Base-by-base conservation (phyloP, 2,888 invertebrate genomes). In the Mythimna vitellina region DNA sequence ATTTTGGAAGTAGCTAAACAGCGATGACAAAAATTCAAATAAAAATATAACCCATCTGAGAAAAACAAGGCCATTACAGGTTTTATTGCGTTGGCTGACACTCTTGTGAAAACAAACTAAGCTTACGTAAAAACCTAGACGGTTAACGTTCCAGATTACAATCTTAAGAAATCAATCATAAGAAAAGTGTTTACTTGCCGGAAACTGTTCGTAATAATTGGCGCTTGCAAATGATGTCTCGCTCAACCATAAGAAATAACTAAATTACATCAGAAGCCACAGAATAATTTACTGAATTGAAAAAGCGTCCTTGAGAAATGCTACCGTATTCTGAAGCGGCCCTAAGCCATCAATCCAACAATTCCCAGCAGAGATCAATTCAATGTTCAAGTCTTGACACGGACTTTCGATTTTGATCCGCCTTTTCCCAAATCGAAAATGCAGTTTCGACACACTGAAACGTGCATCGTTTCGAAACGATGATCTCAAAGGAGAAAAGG, bases 401-500 rank as follows among this genome's bases (percentile, higher is more conserved):
- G 7, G n/a, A 56, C 65, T 64, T 76, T 77, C 77, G 56, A 76
- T 81, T 76, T 86, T 56, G 62, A 79, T 86, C 78, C 76, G 78
- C 74, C 72, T 83, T 81, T 78, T 81, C 62, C 60, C 58, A 65
- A 70, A 65, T 85, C 61, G 66, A 68, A 75, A 66, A 80, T 78
- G 75, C 85, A 76, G 42, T 75, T 64, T 73, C 35, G 69, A 68
- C 51, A 70, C 71, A 76, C 20, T 61, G 49, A 57, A 58, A 82
- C 80, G 82, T 75, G 79, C 70, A 68, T n/a, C 65, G 83, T 87
- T 87, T 86, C 82, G 76, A 81, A 81, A 82, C 80, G 83, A 80
- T 89, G 89, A 87, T 90, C 87, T 90, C 84, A 89, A 88, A 86
- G 84, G 87, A 81, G 90, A 89, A 90, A 89, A 88, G 84, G 78